phyloP scores from a whole-genome alignment of 1,140 invertebrate genomes.

The Apis cerana region DNA sequence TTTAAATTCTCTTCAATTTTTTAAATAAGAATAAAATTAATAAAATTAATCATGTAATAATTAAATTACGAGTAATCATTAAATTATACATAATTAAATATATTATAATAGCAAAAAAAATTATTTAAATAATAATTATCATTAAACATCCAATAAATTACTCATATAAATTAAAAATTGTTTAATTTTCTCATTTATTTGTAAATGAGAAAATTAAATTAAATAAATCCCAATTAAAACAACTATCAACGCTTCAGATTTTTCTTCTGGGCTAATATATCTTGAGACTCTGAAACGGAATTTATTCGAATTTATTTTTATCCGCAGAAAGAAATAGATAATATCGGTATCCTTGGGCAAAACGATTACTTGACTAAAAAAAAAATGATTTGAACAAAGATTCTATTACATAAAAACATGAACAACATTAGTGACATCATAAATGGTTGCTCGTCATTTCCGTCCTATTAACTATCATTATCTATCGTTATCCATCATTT shows the following conservation, averaged over 20 bases:
- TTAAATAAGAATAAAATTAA: too few species aligned
- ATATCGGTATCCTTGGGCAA: not conserved
- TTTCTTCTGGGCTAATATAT: not conserved
- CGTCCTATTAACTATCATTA: conserved; percentile 1
- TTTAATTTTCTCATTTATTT: too few species aligned
- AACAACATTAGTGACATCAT: not conserved
- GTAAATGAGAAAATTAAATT: too few species aligned
- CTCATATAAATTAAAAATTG: too few species aligned
- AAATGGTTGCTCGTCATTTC: not conserved
- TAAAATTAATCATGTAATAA: too few species aligned
- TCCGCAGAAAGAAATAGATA: not conserved
- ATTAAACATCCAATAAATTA: too few species aligned
- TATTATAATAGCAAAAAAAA: too few species aligned
- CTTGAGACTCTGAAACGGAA: not conserved
- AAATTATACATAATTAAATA: too few species aligned
- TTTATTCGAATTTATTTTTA: conserved; percentile 15
- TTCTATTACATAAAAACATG: conserved; percentile 1
- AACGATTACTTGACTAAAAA: not conserved
- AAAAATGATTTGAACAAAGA: not conserved
- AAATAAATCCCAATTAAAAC: not conserved
- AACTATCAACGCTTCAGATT: not conserved
- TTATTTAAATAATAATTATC: too few species aligned
- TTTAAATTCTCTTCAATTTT: too few species aligned
- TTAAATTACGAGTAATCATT: too few species aligned
- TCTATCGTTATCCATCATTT: conserved; percentile 10